Evolutionary conservation across 2,888 invertebrate species (phyloP), one percentile per base, ranked within the genome.

Genomic region (Parasteatoda lunata): DNA sequence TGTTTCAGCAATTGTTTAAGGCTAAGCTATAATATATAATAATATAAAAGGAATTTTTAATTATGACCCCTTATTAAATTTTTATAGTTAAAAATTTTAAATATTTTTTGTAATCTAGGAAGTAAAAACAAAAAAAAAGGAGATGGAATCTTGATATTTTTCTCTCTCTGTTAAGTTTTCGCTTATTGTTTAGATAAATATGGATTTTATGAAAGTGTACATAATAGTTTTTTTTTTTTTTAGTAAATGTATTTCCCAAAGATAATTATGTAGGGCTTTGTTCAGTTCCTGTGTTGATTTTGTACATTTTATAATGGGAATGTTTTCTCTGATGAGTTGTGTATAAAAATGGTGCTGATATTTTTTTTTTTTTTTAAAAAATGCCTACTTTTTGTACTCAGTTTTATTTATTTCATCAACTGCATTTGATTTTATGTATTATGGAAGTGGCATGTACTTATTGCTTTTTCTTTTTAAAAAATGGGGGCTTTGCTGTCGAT

Each of bases 391-490:
- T 47, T 13, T 9, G 30, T 30, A 15, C 30, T 81, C 81, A 81
- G 69, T 75, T 15, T 84, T 84, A 84, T 84, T 84, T 84, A 84
- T 84, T 84, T 79, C 84, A 84, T 84, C 77, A 69, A 64, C 11
- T 73, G 71, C 73, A 84, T 78, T 77, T 84, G 73, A 59, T 78
- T 84, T 54, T 48, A 75, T 78, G 52, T 73, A 71, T 71, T 65
- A 72, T 77, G 47, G 45, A 64, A 65, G 72, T 51, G 78, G 70
- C 73, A 47, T 84, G 84, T 84, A 84, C 84, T 84, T 84, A 84
- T 73, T 13, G 47, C 68, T 69, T 84, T 83, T 83, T 77, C 52
- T 77, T 72, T 48, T 66, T 45, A 68, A 69, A 51, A 69, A 77
- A 73, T 73, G 54, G 70, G 52, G 72, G 66, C n/a, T 54, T 73